A percentile compares a stretch with the other conserved stretches of the same genome.
phyloP scores from a whole-genome alignment of 2,113 vertebrate genomes.

The Percopsis transmontana region DNA sequence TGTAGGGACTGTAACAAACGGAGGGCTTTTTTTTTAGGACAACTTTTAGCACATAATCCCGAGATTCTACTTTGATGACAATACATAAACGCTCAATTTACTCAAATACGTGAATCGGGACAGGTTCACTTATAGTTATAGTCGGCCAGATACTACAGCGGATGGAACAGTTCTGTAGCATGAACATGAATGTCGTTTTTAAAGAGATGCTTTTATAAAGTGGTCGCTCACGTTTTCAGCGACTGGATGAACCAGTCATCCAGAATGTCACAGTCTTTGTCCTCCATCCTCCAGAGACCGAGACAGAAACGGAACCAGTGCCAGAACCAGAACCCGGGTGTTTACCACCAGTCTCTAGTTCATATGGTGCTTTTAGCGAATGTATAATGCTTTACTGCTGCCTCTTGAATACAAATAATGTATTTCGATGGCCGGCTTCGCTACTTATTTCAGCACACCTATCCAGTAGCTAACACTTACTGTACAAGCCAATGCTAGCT shows the following conservation, averaged over 20 bases:
- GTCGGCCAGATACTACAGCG: not conserved
- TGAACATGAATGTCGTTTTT: not conserved
- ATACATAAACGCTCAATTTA: not conserved
- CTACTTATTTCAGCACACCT: too few relatives aligned
- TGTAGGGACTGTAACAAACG: not conserved
- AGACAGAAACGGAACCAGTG: too few relatives aligned
- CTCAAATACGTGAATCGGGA: not conserved
- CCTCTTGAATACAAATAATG: too few relatives aligned
- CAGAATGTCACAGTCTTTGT: constrained; percentile 44
- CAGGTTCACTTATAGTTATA: too few relatives aligned
- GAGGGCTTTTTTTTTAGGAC: not conserved
- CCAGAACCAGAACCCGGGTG: too few relatives aligned
- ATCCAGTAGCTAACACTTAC: too few relatives aligned
- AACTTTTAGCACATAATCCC: not conserved
- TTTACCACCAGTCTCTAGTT: too few relatives aligned
- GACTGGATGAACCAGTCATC: constrained; percentile 78
- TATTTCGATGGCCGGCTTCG: too few relatives aligned
- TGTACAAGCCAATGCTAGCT: too few relatives aligned
- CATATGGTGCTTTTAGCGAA: too few relatives aligned
- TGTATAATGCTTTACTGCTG: too few relatives aligned
- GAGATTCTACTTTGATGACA: not conserved
- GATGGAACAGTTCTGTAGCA: not conserved
- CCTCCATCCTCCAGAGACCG: too few relatives aligned
- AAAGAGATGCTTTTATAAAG: not conserved
- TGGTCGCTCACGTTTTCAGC: constrained; percentile 63